Percentiles rank a stretch among this genome's conserved stretches.
These are phyloP conservation scores for Tenualosa ilisha DNA, from an alignment of 2,797 vertebrate genomes.

Conservation along the genomic window DNA sequence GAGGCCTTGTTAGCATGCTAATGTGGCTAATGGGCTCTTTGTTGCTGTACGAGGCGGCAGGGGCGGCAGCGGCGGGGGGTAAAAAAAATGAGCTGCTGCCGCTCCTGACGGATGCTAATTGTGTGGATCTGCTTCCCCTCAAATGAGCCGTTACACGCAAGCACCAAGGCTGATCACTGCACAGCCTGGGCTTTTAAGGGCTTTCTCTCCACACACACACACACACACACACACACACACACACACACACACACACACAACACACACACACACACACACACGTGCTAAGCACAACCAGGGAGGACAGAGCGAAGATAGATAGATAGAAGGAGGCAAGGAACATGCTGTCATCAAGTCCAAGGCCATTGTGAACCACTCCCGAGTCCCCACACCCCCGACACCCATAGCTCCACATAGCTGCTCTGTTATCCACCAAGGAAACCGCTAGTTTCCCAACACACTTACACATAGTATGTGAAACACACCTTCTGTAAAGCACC, in stretches of 20 bases:
- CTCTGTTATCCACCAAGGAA: neutral
- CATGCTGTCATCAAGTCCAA: neutral
- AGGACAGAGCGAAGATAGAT: neutral
- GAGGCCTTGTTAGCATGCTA: slow-evolving; percentile 14
- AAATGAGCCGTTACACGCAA: slow-evolving; percentile 1
- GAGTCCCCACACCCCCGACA: neutral
- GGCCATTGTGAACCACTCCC: neutral
- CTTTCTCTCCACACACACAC: neutral
- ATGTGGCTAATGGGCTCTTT: slow-evolving; percentile 21
- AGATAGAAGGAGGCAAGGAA: neutral
- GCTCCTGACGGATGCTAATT: slow-evolving; percentile 17
- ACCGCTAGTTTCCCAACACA: neutral
- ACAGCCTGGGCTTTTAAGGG: neutral
- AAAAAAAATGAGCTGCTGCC: slow-evolving; percentile 6
- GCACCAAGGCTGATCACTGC: neutral
- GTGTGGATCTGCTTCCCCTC: slow-evolving; percentile 18
- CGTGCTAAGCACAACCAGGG: neutral
- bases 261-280: neutral
- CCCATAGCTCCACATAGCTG: neutral
- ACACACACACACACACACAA: slow-evolving; percentile 39
- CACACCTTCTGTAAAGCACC: neutral
- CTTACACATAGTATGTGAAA: neutral
- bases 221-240: slow-evolving; percentile 53
- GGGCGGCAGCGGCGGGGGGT: neutral
- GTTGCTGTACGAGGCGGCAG: neutral